Evolutionary conservation across 1,140 invertebrate species (phyloP).

Genomic region (Physella acuta): DNA sequence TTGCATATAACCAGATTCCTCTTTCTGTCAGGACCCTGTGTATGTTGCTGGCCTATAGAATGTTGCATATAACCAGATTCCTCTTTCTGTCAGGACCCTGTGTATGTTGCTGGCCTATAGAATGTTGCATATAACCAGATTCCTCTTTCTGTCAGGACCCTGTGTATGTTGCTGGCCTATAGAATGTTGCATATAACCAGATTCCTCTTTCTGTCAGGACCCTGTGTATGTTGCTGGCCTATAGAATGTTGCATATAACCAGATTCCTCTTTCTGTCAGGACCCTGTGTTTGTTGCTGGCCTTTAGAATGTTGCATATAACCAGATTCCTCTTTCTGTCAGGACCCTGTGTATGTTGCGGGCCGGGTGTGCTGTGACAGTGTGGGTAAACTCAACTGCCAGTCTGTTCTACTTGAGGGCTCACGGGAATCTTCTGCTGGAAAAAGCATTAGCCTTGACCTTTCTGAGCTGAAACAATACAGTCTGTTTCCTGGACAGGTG

Average conservation of each 20-base stretch:
- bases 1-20: too few species aligned
- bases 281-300: background rate
- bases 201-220: background rate
- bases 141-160: background rate
- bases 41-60: too few species aligned
- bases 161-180: background rate
- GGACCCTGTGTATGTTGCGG: constrained; percentile 61
- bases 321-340: constrained; percentile 31
- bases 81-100: too few species aligned
- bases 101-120: too few species aligned
- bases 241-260: background rate
- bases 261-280: background rate
- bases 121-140: too few species aligned
- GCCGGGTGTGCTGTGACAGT: constrained; percentile 74
- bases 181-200: background rate
- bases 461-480: constrained; percentile 69
- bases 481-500: constrained; percentile 81
- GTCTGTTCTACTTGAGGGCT: constrained; percentile 73
- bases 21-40: too few species aligned
- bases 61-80: too few species aligned
- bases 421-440: constrained; percentile 59
- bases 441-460: constrained; percentile 66
- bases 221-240: background rate
- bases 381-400: constrained; percentile 71
- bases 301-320: background rate